Base-by-base conservation (phyloP, 2,888 invertebrate genomes). In the Hypolimnas misippus region DNA sequence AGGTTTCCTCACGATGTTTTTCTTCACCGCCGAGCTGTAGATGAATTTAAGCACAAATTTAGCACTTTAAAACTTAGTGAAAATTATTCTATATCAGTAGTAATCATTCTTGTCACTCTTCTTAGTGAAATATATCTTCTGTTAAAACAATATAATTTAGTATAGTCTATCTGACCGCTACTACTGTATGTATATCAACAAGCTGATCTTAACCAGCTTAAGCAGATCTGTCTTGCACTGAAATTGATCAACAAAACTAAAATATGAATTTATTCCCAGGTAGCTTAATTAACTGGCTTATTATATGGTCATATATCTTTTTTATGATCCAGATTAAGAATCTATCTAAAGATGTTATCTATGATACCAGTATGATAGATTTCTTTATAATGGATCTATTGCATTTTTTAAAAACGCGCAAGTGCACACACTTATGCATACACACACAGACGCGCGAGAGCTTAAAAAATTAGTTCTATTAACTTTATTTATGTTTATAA, bases 171-270 rank as follows among this genome's bases (percentile, higher is more conserved):
- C 21, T 3, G 14, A 29, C 10, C 46, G 17, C 35, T 3, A 49
- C 19, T 21, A 0, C 61, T 4, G 63, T 66, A 54, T 66, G 60
- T 66, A 19, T 33, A 29, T 21, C 12, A 52, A 64, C 52, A 61
- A 52, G 53, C 19, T 53, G 31, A 59, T 33, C 53, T 29, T 21
- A 54, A 38, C 59, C 65, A 66, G 59, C 52, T 50, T 59, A 57
- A 60, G 54, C 50, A 56, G 63, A 53, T 31, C 63, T 56, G 49
- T 49, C 49, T 52, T 52, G 42, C 51, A 40, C 38, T 38, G 33
- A 42, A 53, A 60, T 33, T 53, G 59, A 54, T 53, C 53, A 60
- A 60, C 54, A 53, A 14, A 49, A 25, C 25, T 46, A 31, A 49
- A 46, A 61, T 56, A 61, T 56, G 33, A 31, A 46, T 21, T 46